Percentiles rank a stretch among this genome's conserved stretches.
Evolutionary conservation across 2,113 vertebrate genomes (phyloP).

Genomic region (Elaphurus davidianus): DNA sequence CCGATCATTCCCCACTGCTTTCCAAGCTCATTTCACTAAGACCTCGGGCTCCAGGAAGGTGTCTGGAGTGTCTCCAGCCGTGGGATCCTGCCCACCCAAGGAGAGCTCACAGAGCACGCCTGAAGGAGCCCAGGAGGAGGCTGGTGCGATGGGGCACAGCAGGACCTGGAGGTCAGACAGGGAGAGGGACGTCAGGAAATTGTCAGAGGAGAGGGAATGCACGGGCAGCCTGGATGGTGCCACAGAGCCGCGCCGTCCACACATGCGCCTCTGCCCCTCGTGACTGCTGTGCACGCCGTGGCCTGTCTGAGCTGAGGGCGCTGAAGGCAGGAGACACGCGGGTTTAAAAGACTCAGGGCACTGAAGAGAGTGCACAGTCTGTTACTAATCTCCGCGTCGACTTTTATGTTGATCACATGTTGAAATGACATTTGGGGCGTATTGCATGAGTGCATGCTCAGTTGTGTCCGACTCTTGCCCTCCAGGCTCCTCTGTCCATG

Average conservation of each 20-base stretch:
- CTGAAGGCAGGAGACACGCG: not conserved
- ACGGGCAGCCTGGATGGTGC: not conserved
- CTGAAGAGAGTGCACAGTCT: not conserved
- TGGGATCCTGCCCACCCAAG: not conserved
- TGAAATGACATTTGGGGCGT: not conserved
- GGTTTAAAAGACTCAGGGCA: not conserved
- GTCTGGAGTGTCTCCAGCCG: not conserved
- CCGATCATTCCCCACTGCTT: not conserved
- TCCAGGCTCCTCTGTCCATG: not conserved
- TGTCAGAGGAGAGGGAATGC: not conserved
- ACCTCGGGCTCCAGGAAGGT: not conserved
- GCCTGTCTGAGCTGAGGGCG: not conserved
- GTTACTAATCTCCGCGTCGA: not conserved
- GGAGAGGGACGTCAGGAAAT: not conserved
- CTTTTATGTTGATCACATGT: not conserved
- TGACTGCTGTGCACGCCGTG: accelerated
- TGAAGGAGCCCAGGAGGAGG: not conserved
- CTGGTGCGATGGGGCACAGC: not conserved
- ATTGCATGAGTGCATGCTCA: not conserved
- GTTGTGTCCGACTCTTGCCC: not conserved
- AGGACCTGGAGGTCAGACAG: not conserved
- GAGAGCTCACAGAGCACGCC: not conserved
- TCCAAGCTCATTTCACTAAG: not conserved
- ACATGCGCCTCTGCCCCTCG: accelerated
- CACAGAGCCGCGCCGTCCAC: not conserved